Evolutionary conservation across 1,140 invertebrate genomes (phyloP), one percentile per base, ranked within the genome.

Genomic region (Rhagoletis pomonella): DNA sequence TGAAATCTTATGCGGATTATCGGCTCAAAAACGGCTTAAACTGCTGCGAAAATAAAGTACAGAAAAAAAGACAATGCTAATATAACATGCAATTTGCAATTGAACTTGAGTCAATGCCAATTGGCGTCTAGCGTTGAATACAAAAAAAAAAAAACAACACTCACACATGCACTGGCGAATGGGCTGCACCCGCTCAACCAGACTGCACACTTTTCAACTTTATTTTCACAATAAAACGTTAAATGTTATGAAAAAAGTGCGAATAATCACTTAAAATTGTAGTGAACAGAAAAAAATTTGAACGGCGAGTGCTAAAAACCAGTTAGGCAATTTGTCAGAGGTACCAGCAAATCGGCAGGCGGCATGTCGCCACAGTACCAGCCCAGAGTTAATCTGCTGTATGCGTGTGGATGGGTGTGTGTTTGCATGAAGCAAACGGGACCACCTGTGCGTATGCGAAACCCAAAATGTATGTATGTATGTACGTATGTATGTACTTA

Each of bases 61-160:
- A 55, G 29, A 50, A 81, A 5, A 81, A 50, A 81, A 81, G 55
- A 73, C 2, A 50, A 81, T 29, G 1, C 4, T 12, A 55, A 29
- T 17, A 55, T 81, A 5, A 10, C 73, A 81, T 12, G 47, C 73
- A 81, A 55, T 81, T 77, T 81, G 73, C 73, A 81, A 58, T 81
- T 81, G 73, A 81, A 81, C 73, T 81, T 81, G 73, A 81, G 73
- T 81, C 73, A 81, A 81, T 81, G 73, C 19, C 73, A 81, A 81
- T 81, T 81, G 47, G 47, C 73, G 73, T 81, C 73, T 81, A 47
- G 73, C 47, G 47, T 55, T 81, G 19, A 47, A 44, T 39, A 17
- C 4, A 7, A 62, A 14, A 12, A 4, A 14, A 14, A 62, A 14
- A 14, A 4, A 62, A 12, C 9, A 4, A 62, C n/a, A 62, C 60